Evolutionary conservation across 2,797 vertebrate genomes (phyloP).

Genomic region (Poeciliopsis gracilis): DNA sequence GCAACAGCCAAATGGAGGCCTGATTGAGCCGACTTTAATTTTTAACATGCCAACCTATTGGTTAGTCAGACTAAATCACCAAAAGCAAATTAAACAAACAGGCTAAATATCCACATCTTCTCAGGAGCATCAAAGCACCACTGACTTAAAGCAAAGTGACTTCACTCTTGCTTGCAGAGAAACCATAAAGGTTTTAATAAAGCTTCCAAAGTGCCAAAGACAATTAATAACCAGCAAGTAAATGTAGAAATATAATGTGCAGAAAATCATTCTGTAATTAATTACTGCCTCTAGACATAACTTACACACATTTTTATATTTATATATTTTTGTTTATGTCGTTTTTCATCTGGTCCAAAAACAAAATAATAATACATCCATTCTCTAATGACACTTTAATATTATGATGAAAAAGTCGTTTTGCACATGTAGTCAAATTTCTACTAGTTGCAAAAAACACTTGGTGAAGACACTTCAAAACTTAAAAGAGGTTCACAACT

Average conservation of each 20-base stretch:
- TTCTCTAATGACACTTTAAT: conserved; percentile 24
- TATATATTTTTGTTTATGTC: conserved; percentile 5
- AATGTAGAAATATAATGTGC: conserved; percentile 59
- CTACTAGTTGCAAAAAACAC: conserved; percentile 38
- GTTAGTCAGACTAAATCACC: conserved; percentile 39
- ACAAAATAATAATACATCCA: conserved; percentile 4
- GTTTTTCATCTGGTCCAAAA: conserved; percentile 28
- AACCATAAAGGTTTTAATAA: conserved; percentile 44
- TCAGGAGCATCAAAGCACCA: conserved; percentile 46
- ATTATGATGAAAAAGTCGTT: conserved; percentile 52
- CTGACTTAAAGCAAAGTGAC: conserved; percentile 39
- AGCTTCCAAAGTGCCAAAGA: conserved; percentile 62
- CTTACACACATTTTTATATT: conserved; percentile 31
- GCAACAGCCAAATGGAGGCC: conserved; percentile 17
- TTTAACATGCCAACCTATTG: conserved; percentile 39
- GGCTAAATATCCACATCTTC: conserved; percentile 30
- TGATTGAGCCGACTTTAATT: conserved; percentile 16
- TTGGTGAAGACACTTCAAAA: conserved; percentile 55
- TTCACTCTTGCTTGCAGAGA: conserved; percentile 39
- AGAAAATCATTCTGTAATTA: conserved; percentile 54
- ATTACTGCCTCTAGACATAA: conserved; percentile 44
- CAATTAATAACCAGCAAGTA: conserved; percentile 66
- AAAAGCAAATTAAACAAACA: conserved; percentile 28
- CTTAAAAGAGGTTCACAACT: conserved; percentile 50
- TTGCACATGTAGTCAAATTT: conserved; percentile 41